A percentile compares a stretch with the other conserved stretches of the same genome.
Conservation (phyloP, 2,797 vertebrate species). For the Parambassis ranga region DNA sequence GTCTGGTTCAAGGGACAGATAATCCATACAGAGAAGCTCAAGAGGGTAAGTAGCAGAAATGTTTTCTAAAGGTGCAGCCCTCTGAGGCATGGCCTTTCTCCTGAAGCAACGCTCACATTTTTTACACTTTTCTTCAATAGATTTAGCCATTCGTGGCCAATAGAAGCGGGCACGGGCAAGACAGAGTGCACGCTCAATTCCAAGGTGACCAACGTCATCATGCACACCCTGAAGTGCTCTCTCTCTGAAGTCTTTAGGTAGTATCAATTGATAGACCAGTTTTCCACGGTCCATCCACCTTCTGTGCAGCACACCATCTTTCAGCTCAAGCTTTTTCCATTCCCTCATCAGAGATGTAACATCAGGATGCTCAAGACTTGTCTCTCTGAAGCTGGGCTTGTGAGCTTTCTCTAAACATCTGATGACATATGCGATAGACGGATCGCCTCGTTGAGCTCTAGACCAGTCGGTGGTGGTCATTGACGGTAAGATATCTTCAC, state of each 20-base stretch:
- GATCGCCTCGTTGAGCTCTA: neutral
- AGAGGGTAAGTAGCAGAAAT: neutral
- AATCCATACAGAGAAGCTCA: neutral
- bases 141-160: conserved; percentile 5
- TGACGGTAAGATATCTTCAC: neutral
- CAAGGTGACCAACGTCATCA: conserved; percentile 9
- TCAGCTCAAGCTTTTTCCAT: conserved; percentile 1
- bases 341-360: neutral
- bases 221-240: neutral
- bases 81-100: neutral
- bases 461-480: neutral
- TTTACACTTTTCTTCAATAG: neutral
- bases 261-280: neutral
- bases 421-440: neutral
- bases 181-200: neutral
- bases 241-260: neutral
- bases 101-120: neutral
- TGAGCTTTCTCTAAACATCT: neutral
- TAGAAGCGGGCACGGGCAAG: conserved; percentile 5
- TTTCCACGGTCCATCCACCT: neutral
- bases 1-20: neutral
- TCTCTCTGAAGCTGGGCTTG: neutral
- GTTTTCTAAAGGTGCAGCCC: neutral
- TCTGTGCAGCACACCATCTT: neutral
- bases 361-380: neutral